A percentile compares a stretch with the other conserved stretches of the same genome.
Conservation (phyloP, 2,888 invertebrate genomes). For the Choristoneura rosaceana region DNA sequence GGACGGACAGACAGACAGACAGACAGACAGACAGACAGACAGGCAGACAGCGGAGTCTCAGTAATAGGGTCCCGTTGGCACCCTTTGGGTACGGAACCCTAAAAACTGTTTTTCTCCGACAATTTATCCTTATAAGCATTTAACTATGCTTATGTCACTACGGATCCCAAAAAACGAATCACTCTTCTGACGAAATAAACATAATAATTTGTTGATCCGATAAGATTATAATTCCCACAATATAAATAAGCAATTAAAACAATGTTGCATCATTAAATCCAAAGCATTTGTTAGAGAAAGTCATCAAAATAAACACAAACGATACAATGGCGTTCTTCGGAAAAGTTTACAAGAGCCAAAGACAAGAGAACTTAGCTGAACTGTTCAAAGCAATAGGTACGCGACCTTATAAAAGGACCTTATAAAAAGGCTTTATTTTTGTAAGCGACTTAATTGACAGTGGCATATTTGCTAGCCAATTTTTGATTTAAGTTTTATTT, state of each 20-base stretch:
- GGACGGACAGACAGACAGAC: too few species aligned
- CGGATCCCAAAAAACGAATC: background rate
- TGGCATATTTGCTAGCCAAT: too few species aligned
- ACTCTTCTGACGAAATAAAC: background rate
- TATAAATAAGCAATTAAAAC: slow-evolving; percentile 4
- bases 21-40: too few species aligned
- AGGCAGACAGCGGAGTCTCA: too few species aligned
- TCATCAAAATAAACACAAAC: background rate
- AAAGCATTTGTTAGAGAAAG: background rate
- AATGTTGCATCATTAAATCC: background rate
- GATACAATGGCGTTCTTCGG: background rate
- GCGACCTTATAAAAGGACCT: background rate
- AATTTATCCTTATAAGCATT: too few species aligned
- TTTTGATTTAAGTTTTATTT: too few species aligned
- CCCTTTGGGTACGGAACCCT: too few species aligned
- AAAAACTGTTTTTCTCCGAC: too few species aligned
- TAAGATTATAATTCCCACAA: background rate
- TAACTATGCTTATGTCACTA: too few species aligned
- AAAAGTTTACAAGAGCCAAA: background rate
- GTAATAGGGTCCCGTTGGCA: too few species aligned
- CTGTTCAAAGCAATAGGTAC: background rate
- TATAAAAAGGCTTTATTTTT: too few species aligned
- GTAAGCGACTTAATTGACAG: too few species aligned
- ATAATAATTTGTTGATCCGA: background rate
- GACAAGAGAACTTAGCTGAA: background rate